Evolutionary conservation across 2,888 invertebrate species (phyloP).

Genomic region (Ophion ventricosus): DNA sequence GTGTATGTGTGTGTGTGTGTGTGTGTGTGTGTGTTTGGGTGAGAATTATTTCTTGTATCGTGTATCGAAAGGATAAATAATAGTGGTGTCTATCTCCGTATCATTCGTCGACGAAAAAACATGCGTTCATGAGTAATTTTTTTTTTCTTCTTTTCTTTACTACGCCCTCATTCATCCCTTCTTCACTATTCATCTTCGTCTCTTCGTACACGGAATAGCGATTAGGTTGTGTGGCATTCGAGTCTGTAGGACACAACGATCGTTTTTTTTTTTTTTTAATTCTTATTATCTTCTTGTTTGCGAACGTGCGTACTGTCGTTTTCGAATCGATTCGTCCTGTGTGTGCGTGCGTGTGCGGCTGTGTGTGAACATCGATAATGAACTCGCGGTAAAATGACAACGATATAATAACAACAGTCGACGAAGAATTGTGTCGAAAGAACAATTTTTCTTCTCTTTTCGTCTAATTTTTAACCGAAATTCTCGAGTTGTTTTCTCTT

Average conservation of each 20-base stretch:
- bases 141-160: no score
- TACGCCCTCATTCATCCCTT: not conserved
- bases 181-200: not conserved
- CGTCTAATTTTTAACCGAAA: slow-evolving; percentile 28
- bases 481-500: slow-evolving; percentile 4
- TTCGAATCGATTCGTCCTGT: not conserved
- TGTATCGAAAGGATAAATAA: slow-evolving; percentile 56
- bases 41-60: not conserved
- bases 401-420: slow-evolving; percentile 68
- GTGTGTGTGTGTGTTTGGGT: not conserved
- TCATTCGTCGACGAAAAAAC: slow-evolving; percentile 43
- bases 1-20: not conserved
- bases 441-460: slow-evolving; percentile 50
- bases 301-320: not conserved
- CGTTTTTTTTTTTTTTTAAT: slow-evolving; percentile 35
- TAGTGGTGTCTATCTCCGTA: slow-evolving; percentile 42
- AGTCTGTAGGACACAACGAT: slow-evolving; percentile 41
- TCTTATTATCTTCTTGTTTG: slow-evolving; percentile 16
- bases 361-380: slow-evolving; percentile 61
- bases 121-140: slow-evolving; percentile 50
- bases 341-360: slow-evolving; percentile 12
- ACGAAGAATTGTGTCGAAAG: slow-evolving; percentile 53
- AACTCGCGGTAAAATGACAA: slow-evolving; percentile 65
- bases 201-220: slow-evolving; percentile 45
- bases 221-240: slow-evolving; percentile 33